Evolutionary conservation across 30 jellyfish, hydroid and myxozoan genomes (phyloP).

Genomic region (Cassiopea andromeda): DNA sequence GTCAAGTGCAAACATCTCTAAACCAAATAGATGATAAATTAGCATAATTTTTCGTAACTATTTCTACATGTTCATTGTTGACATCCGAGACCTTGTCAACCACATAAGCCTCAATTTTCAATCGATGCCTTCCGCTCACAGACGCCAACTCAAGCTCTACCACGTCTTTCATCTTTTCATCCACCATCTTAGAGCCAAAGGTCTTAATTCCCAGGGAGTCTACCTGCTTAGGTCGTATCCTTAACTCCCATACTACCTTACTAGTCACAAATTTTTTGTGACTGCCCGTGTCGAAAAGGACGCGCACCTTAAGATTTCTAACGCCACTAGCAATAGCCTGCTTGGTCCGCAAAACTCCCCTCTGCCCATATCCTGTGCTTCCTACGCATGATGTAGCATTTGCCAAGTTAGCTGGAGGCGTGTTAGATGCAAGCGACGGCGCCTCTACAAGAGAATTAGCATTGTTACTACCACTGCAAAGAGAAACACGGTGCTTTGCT

Average conservation of each 20-base stretch:
- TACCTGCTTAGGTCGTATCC: slow-evolving; percentile 9
- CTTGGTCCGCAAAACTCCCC: slow-evolving; percentile 64
- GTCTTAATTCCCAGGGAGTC: slow-evolving; percentile 40
- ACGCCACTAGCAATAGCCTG: slow-evolving; percentile 24
- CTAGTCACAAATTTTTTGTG: slow-evolving; percentile 32
- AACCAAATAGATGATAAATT: slow-evolving; percentile 17
- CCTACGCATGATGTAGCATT: slow-evolving; percentile 49
- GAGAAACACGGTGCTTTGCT: too few species aligned
- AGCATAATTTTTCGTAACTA: slow-evolving; percentile 2
- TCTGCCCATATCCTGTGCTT: slow-evolving; percentile 37
- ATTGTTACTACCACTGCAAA: too few species aligned
- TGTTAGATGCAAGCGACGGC: too few species aligned
- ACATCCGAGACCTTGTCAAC: slow-evolving; percentile 29
- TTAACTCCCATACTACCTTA: slow-evolving; percentile 1
- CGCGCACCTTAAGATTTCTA: slow-evolving; percentile 24
- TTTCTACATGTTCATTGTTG: slow-evolving; percentile 20
- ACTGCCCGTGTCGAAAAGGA: slow-evolving; percentile 59
- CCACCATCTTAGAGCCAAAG: slow-evolving; percentile 38
- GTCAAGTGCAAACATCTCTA: neutral
- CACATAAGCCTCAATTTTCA: slow-evolving; percentile 32
- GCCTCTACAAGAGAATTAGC: too few species aligned
- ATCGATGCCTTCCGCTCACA: slow-evolving; percentile 4
- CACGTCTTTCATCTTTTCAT: slow-evolving; percentile 46
- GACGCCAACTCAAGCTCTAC: slow-evolving; percentile 21
- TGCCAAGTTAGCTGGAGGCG: too few species aligned